These are phyloP conservation scores for Cheirogaleus major DNA, from an alignment of 2,797 vertebrate species.

Conservation along the genomic window DNA sequence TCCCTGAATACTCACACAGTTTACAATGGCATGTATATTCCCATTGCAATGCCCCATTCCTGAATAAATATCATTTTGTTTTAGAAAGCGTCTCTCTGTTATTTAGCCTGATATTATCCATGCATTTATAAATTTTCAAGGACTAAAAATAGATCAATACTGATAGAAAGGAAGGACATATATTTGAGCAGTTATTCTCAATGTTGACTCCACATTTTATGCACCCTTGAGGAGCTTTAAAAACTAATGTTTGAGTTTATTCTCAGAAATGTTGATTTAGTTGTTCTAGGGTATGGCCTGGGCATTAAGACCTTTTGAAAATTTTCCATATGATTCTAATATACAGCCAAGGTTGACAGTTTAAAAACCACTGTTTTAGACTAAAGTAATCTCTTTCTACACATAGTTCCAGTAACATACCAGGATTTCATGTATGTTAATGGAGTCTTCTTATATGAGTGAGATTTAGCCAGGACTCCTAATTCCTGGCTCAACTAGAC, in stretches of 20 bases:
- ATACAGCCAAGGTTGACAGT: neutral
- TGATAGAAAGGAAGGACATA: neutral
- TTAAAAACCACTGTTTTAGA: neutral
- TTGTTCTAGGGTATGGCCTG: neutral
- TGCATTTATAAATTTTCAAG: conserved; percentile 15
- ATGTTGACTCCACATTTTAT: neutral
- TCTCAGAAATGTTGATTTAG: neutral
- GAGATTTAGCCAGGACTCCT: neutral
- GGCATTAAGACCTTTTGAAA: neutral
- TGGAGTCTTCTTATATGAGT: neutral
- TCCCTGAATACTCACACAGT: neutral
- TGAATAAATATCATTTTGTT: neutral
- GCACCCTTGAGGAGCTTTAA: neutral
- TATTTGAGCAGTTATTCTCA: neutral
- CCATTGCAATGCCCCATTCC: neutral
- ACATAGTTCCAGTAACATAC: neutral
- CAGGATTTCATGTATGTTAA: neutral
- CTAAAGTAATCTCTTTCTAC: neutral
- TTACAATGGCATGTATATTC: neutral
- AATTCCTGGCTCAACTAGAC: neutral
- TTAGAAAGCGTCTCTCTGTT: neutral
- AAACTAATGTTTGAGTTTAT: neutral
- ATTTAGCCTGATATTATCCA: neutral
- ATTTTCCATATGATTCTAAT: neutral
- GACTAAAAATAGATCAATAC: neutral